Percentiles rank a stretch among this genome's conserved stretches.
These are phyloP conservation scores for Cyclopterus lumpus DNA, from an alignment of 2,797 vertebrate genomes.

Conservation along the genomic window DNA sequence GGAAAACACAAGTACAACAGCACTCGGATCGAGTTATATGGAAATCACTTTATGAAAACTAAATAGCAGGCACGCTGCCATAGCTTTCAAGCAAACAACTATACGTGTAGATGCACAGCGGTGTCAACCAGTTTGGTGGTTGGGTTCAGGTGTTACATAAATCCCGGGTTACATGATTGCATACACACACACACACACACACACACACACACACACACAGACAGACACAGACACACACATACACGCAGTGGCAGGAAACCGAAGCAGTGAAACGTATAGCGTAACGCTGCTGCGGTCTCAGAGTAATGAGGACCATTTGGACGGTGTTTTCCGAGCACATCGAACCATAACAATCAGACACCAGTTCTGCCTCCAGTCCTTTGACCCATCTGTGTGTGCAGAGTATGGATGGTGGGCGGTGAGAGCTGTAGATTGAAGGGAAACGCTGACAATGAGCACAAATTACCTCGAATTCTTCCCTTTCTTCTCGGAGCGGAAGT, in stretches of 20 bases:
- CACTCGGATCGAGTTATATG: slow-evolving; percentile 10
- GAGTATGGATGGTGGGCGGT: not conserved
- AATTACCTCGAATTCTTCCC: not conserved
- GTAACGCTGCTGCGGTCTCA: not conserved
- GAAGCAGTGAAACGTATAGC: slow-evolving; percentile 22
- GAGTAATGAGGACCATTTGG: slow-evolving; percentile 27
- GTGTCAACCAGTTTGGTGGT: not conserved
- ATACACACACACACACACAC: slow-evolving; percentile 1
- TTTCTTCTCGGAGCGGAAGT: not conserved
- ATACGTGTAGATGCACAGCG: not conserved
- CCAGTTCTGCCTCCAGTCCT: not conserved
- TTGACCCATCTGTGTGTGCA: not conserved
- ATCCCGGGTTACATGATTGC: slow-evolving; percentile 34
- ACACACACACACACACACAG: slow-evolving; percentile 2
- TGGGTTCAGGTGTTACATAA: slow-evolving; percentile 31
- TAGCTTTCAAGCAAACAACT: slow-evolving; percentile 17
- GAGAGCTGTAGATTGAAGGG: slow-evolving; percentile 2
- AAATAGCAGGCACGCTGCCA: not conserved
- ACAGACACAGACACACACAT: not conserved
- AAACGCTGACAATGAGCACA: not conserved
- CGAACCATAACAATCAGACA: slow-evolving; percentile 20
- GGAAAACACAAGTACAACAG: slow-evolving; percentile 12
- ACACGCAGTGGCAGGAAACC: slow-evolving; percentile 17
- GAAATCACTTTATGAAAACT: not conserved
- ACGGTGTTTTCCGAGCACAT: not conserved